Percentiles rank a stretch among this genome's conserved stretches.
These are phyloP conservation scores for Lymantria monacha DNA, from an alignment of 2,888 invertebrate genomes.

Conservation along the genomic window DNA sequence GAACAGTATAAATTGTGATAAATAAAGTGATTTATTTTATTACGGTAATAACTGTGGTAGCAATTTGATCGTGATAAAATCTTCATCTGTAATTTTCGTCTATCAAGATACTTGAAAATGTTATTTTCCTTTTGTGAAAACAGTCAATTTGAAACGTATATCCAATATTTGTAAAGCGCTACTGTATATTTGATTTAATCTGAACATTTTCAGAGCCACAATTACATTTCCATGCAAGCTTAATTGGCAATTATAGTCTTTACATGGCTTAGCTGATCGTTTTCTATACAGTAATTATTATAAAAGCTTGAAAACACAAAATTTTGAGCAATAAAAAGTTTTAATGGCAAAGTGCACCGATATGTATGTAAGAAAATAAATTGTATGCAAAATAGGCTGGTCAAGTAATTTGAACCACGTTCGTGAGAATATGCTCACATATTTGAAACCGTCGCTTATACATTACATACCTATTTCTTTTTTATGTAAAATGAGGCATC, in stretches of 20 bases:
- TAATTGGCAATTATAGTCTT: conserved; percentile 26
- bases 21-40: conserved; percentile 21
- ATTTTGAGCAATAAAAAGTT: conserved; percentile 26
- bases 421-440: conserved; percentile 53
- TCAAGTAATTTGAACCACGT: conserved; percentile 44
- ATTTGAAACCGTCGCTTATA: conserved; percentile 34
- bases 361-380: conserved; percentile 37
- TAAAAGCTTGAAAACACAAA: conserved; percentile 26
- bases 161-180: conserved; percentile 6
- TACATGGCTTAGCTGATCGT: conserved; percentile 22
- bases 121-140: conserved; percentile 11
- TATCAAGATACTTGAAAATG: conserved; percentile 14
- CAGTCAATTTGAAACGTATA: conserved; percentile 10
- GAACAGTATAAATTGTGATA: conserved; percentile 12
- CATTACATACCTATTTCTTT: conserved; percentile 39
- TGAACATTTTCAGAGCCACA: conserved; percentile 8
- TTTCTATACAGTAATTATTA: conserved; percentile 27
- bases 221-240: conserved; percentile 23
- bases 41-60: conserved; percentile 10
- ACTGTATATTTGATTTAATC: conserved; percentile 16
- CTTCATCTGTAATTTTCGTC: conserved; percentile 21
- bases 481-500: conserved; percentile 46
- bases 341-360: conserved; percentile 34
- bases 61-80: conserved; percentile 24
- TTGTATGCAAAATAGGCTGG: conserved; percentile 42